Evolutionary conservation across 2,797 vertebrate species (phyloP), one percentile per base, ranked within the genome.

Genomic region (Tapera naevia): DNA sequence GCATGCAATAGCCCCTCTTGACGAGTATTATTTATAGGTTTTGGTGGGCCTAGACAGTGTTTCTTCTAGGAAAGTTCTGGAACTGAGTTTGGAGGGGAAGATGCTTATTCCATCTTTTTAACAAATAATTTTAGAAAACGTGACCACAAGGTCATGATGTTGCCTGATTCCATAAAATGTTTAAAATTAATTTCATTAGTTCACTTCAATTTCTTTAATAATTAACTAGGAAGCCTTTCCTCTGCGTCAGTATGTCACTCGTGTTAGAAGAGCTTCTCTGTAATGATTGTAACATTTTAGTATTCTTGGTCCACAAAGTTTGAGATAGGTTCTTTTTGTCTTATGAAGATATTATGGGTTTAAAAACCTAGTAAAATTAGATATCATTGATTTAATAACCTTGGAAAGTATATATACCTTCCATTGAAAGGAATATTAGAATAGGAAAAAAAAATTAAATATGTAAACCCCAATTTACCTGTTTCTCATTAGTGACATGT

Each of bases 131-230:
- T 71, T 79, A 73, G 51, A 32, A 41, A 64, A n/a, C 91, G 65
- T 61, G 83, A 93, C 27, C 33, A 76, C 48, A 94, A 93, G 85
- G 66, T 93, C 93, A 92, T 33, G 25, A 83, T 92, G 62, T 79
- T 95, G 30, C 37, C 43, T 87, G 45, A 70, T 89, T 24, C 27
- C 33, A 96, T 95, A 58, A 97, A 97, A 95, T 96, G 97, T 97
- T 97, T 97, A 91, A 92, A 94, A 95, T 94, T 93, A n/a, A 94
- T 96, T 97, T 97, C 12, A 94, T 97, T 97, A 95, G 11, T 93
- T 72, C 54, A 57, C 23, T 95, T 93, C 76, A 6, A 89, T 95
- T 78, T 86, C 78, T 84, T 97, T 91, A 96, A 97, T 96, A 97
- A 93, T 97, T 97, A 85, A 96, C 16, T 48, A 66, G 30, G 60